Percentiles rank a stretch among this genome's conserved stretches.
Evolutionary conservation across 2,113 vertebrate species (phyloP).

Genomic region (Paradoxurus hermaphroditus): DNA sequence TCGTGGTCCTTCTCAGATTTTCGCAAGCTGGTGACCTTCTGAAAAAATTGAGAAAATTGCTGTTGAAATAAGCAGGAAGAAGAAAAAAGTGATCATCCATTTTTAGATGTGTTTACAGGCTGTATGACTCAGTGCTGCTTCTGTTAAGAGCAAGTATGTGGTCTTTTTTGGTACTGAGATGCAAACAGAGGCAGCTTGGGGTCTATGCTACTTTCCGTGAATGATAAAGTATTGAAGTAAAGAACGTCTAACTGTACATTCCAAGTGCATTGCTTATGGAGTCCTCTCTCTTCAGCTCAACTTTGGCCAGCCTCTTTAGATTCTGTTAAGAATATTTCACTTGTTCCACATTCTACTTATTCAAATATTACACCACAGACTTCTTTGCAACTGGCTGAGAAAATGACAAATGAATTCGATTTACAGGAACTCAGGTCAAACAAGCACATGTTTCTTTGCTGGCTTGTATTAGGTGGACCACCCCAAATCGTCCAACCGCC

Average conservation of each 20-base stretch:
- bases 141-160: slow-evolving; percentile 52
- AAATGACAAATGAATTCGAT: not conserved
- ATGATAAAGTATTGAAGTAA: not conserved
- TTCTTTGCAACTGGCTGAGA: not conserved
- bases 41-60: slow-evolving; percentile 63
- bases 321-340: not conserved
- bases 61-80: slow-evolving; percentile 53
- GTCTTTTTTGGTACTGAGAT: slow-evolving; percentile 58
- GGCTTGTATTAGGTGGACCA: not conserved
- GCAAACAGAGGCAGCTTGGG: slow-evolving; percentile 22
- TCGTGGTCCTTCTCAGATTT: slow-evolving; percentile 23
- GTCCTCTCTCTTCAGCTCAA: not conserved
- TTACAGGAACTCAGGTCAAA: not conserved
- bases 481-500: not conserved
- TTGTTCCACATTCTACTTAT: not conserved
- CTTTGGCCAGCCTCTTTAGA: not conserved
- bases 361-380: not conserved
- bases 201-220: slow-evolving; percentile 1
- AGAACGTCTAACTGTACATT: not conserved
- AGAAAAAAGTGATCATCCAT: slow-evolving; percentile 62
- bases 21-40: slow-evolving; percentile 69
- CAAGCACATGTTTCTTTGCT: not conserved
- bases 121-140: slow-evolving; percentile 66
- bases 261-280: not conserved
- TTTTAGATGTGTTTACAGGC: slow-evolving; percentile 72